These are phyloP conservation scores for Psococerastis gibbosa DNA, from an alignment of 2,888 invertebrate genomes.

Conservation along the genomic window DNA sequence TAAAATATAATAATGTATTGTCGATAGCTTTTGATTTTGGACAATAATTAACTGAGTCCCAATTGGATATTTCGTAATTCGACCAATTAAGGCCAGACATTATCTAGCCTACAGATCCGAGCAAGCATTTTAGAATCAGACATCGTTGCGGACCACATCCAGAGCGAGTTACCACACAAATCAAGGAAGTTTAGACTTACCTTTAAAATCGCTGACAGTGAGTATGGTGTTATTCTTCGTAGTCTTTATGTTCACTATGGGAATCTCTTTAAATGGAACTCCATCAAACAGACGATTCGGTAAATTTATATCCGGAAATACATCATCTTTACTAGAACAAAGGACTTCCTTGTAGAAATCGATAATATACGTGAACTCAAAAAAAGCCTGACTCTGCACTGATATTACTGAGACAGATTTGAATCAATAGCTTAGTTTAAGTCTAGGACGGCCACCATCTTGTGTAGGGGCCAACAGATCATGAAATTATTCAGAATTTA, in stretches of 20 bases:
- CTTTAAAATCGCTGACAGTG: constrained; percentile 47
- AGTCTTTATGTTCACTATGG: constrained; percentile 64
- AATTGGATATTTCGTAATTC: no score
- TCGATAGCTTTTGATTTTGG: no score
- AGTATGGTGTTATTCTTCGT: constrained; percentile 80
- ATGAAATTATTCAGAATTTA: no score
- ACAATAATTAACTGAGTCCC: no score
- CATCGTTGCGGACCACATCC: no score
- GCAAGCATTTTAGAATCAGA: no score
- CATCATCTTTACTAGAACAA: constrained; percentile 38
- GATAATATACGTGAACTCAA: no score
- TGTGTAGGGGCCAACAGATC: constrained; percentile 1
- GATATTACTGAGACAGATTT: background rate
- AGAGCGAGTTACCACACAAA: background rate
- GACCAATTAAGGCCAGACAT: no score
- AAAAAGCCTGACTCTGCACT: no score
- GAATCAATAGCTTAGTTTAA: background rate
- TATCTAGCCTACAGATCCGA: no score
- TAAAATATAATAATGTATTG: no score
- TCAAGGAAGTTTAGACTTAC: constrained; percentile 23
- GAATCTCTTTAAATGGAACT: constrained; percentile 55
- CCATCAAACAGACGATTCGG: constrained; percentile 55
- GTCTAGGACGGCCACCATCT: background rate
- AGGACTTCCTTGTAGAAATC: constrained; percentile 4
- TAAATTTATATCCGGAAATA: constrained; percentile 57